Conservation (phyloP, 2,113 vertebrate genomes). For the Brachirus orientalis region DNA sequence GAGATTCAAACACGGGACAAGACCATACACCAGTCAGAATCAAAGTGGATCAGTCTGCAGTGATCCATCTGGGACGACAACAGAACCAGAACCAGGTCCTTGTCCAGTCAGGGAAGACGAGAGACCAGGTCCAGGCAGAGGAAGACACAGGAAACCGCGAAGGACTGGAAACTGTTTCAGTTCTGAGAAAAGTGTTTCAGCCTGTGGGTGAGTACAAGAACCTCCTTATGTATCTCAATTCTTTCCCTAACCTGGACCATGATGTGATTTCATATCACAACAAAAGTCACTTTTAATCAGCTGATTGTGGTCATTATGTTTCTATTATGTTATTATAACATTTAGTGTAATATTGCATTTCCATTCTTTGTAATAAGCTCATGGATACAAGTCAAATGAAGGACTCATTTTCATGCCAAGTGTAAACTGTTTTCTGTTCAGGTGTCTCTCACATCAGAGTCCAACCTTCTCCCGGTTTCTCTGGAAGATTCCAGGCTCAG, state of each 20-base stretch:
- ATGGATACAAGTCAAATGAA: too few species aligned
- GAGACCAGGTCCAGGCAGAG: background rate
- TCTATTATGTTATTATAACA: too few species aligned
- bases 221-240: background rate
- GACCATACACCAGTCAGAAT: too few species aligned
- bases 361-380: too few species aligned
- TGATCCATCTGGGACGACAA: background rate
- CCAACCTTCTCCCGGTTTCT: background rate
- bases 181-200: background rate
- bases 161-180: background rate
- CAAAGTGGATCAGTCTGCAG: background rate
- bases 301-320: too few species aligned
- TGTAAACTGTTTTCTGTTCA: background rate
- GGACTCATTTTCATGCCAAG: background rate
- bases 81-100: background rate
- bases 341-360: too few species aligned
- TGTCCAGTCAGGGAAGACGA: background rate
- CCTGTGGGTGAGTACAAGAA: constrained; percentile 5
- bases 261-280: too few species aligned
- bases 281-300: too few species aligned
- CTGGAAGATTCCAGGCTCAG: background rate
- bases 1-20: background rate
- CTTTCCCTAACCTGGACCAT: too few species aligned
- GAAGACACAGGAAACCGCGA: background rate
- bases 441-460: background rate